These are phyloP conservation scores for Serripes groenlandicus DNA, from an alignment of 2,888 invertebrate species.

Conservation along the genomic window DNA sequence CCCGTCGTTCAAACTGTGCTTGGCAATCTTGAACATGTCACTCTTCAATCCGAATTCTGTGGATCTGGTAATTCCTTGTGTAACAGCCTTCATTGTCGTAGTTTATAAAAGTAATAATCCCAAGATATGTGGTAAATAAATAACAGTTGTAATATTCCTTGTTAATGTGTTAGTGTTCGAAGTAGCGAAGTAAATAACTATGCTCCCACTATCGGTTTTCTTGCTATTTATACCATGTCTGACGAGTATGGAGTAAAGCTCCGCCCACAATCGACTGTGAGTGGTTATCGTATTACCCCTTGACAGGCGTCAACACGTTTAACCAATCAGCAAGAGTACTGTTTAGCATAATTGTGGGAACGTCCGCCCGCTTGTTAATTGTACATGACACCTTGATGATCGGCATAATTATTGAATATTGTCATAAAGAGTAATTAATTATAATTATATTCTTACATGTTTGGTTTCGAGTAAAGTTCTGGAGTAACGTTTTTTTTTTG, in stretches of 20 bases:
- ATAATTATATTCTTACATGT: too few species aligned
- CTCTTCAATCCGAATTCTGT: slow-evolving; percentile 71
- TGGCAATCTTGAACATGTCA: slow-evolving; percentile 71
- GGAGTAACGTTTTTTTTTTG: too few species aligned
- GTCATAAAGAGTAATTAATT: slow-evolving; percentile 29
- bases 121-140: background rate
- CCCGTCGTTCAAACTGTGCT: slow-evolving; percentile 91
- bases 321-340: slow-evolving; percentile 56
- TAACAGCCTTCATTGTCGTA: slow-evolving; percentile 76
- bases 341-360: slow-evolving; percentile 38
- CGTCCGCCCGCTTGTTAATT: slow-evolving; percentile 25
- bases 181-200: background rate
- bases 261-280: slow-evolving; percentile 47
- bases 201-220: background rate
- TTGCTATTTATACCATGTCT: background rate
- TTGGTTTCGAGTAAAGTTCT: background rate
- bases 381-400: slow-evolving; percentile 31
- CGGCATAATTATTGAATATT: slow-evolving; percentile 58
- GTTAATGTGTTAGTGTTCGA: too few species aligned
- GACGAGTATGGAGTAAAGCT: slow-evolving; percentile 40
- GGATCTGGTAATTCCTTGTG: slow-evolving; percentile 72
- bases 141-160: too few species aligned
- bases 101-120: slow-evolving; percentile 10
- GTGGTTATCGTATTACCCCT: slow-evolving; percentile 40
- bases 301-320: slow-evolving; percentile 18